These are phyloP conservation scores for Aphidius colemani DNA, from an alignment of 2,888 invertebrate species.

Conservation along the genomic window DNA sequence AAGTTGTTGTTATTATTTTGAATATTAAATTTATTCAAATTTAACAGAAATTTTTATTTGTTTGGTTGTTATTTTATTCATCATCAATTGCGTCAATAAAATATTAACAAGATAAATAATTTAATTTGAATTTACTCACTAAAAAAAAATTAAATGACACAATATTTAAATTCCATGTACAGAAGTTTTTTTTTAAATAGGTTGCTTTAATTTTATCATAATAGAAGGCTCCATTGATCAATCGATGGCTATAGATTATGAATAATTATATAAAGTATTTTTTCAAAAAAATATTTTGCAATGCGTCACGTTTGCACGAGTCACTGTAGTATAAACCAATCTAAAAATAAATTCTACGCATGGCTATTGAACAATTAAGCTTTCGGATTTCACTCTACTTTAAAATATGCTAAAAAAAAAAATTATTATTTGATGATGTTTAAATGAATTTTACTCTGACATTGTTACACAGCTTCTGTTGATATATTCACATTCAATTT, in stretches of 20 bases:
- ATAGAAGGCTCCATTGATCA: neutral
- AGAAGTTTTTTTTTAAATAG: no score
- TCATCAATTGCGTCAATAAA: neutral
- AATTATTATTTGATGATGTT: no score
- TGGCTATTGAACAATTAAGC: constrained; percentile 1
- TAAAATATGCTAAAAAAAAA: no score
- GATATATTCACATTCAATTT: no score
- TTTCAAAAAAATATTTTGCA: constrained; percentile 30
- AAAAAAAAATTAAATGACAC: no score
- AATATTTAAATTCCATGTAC: no score
- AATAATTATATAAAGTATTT: no score
- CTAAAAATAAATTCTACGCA: constrained; percentile 12
- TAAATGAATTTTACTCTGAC: no score
- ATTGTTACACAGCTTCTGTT: no score
- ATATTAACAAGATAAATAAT: neutral
- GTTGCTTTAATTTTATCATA: no score
- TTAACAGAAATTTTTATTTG: neutral
- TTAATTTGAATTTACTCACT: neutral
- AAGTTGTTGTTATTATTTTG: no score
- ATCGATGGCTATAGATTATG: constrained; percentile 9
- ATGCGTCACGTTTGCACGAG: constrained; percentile 33
- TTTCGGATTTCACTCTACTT: neutral
- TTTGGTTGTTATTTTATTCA: constrained; percentile 3
- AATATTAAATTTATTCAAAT: no score
- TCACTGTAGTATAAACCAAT: constrained; percentile 26